A percentile compares a stretch with the other conserved stretches of the same genome.
Evolutionary conservation across 92 coral and sea anemone species (phyloP).

Genomic region (Heliopora coerulea): DNA sequence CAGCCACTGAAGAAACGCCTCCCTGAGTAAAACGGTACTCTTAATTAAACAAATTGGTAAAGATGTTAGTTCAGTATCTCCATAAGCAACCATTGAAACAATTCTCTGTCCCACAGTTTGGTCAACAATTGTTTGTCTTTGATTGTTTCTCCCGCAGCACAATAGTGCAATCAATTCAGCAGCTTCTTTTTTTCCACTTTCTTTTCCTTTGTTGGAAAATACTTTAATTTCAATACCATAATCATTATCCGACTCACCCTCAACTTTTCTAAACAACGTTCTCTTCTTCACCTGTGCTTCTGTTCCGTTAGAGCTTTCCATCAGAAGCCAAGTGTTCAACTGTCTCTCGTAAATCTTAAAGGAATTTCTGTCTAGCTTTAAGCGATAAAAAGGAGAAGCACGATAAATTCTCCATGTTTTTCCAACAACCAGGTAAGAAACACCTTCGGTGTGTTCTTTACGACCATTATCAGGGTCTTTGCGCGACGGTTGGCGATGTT

Average conservation of each 20-base stretch:
- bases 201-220: conserved; percentile 13
- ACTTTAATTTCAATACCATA: conserved; percentile 68
- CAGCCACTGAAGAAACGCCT: conserved; percentile 62
- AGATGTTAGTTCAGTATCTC: conserved; percentile 43
- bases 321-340: conserved; percentile 14
- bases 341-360: conserved; percentile 57
- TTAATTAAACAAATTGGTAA: conserved; percentile 82
- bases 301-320: neutral
- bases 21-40: conserved; percentile 61
- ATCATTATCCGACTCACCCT: conserved; percentile 58
- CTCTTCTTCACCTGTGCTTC: conserved; percentile 16
- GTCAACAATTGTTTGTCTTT: conserved; percentile 37
- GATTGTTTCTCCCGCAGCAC: conserved; percentile 61
- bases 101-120: too few species aligned
- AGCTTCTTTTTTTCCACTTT: conserved; percentile 1
- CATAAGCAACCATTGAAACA: neutral
- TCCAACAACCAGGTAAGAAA: conserved; percentile 46
- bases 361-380: conserved; percentile 50
- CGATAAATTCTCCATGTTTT: conserved; percentile 83
- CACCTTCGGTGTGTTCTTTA: neutral
- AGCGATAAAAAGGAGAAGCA: conserved; percentile 77
- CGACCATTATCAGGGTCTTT: neutral
- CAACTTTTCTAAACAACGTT: conserved; percentile 48
- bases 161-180: conserved; percentile 60
- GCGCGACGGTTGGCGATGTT: neutral